Evolutionary conservation across 2,888 invertebrate genomes (phyloP).

Genomic region (Helicoverpa assulta): DNA sequence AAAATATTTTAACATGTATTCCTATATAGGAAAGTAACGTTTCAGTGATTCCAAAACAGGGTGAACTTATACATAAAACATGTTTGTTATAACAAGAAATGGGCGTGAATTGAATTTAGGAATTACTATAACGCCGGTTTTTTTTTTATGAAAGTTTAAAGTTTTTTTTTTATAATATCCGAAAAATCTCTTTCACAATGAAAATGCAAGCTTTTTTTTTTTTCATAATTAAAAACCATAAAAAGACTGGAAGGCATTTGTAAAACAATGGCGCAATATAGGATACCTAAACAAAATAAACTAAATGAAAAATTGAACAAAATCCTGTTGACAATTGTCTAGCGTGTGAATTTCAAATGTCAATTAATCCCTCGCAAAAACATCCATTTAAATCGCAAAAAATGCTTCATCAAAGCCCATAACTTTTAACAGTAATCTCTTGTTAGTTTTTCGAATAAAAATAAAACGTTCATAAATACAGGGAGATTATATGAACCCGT

Average conservation of each 20-base stretch:
- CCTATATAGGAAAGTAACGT: constrained; percentile 1
- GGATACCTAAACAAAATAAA: too few species aligned
- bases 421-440: neutral
- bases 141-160: constrained; percentile 12
- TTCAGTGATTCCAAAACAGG: constrained; percentile 10
- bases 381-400: too few species aligned
- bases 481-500: constrained; percentile 32
- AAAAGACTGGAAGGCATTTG: too few species aligned
- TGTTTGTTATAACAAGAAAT: constrained; percentile 15
- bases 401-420: neutral
- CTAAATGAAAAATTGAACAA: too few species aligned
- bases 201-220: too few species aligned
- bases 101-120: constrained; percentile 2
- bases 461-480: constrained; percentile 6
- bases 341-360: too few species aligned
- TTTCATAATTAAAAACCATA: too few species aligned
- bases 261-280: too few species aligned
- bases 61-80: constrained; percentile 18
- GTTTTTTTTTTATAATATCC: too few species aligned
- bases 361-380: too few species aligned
- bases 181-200: too few species aligned
- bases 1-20: constrained; percentile 11
- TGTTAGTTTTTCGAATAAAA: neutral
- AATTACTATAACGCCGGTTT: constrained; percentile 14
- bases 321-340: too few species aligned